Base-by-base conservation (phyloP, 1,140 invertebrate genomes). In the Sesamia nonagrioides region DNA sequence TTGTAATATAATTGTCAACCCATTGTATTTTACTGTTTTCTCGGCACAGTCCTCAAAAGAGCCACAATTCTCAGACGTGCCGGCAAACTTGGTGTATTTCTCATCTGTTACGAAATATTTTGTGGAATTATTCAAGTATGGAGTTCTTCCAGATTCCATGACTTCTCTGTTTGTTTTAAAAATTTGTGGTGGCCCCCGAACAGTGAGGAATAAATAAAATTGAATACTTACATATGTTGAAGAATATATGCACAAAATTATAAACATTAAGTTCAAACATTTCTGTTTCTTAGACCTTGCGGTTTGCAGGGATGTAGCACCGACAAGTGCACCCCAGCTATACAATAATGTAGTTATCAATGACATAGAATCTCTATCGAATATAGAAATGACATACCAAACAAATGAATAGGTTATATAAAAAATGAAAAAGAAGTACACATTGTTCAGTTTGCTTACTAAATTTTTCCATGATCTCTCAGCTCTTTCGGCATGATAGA, bases 131-230 rank as follows among this genome's bases (percentile, higher is more conserved):
- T 75, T 79, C 15, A 94, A 79, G 78, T 84, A 94, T 4, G 87
- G 48, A 0, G 68, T 84, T 74, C 76, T 84, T 18, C 86, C 88
- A 0, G 93, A 92, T 18, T 63, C 35, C 33, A 82, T 84, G 15
- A 94, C 37, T 6, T 91, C 91, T 2, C 90, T 82, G 6, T 85
- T 85, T n/a, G 88, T 91, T 74, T 82, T 86, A 9, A 86, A 88
- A 6, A 82, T 72, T 6, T 84, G 52, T 7, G 92, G 91, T 33
- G 92, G 90, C 6, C 74, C 71, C 18, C 81, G 79, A 48, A 94
- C 89, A 0, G 93, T 94, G 1, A 92, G 81, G 48, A 91, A 94
- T 1, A 88, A 88, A 85, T 86, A 93, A 6, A 93, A 79, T 45
- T 94, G 88, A 9, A 90, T 83, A 58, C 80, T 85, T 15, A 94